These are phyloP conservation scores for Monochamus saltuarius DNA, from an alignment of 1,140 invertebrate genomes.

Conservation along the genomic window DNA sequence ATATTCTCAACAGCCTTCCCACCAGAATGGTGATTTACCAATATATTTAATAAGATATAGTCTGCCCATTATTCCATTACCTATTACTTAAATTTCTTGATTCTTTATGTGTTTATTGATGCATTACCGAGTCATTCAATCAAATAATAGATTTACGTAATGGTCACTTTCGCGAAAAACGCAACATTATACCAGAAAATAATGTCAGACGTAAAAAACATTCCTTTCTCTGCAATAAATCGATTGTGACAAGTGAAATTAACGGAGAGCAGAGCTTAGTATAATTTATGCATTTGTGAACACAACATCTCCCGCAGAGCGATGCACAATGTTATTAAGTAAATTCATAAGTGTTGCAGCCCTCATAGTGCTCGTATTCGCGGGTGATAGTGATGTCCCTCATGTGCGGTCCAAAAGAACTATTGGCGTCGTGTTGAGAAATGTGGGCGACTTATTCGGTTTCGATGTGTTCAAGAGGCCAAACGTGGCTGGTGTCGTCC, in stretches of 20 bases:
- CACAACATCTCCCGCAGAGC: background rate
- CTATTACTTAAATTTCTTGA: constrained; percentile 5
- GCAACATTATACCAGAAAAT: constrained; percentile 14
- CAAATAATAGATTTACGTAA: constrained; percentile 22
- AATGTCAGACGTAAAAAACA: constrained; percentile 15
- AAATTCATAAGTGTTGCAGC: constrained; percentile 1
- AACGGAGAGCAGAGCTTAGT: constrained; percentile 9
- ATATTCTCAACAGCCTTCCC: too few relatives aligned
- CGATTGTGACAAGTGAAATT: constrained; percentile 19
- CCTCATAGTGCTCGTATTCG: constrained; percentile 1
- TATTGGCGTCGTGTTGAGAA: constrained; percentile 14
- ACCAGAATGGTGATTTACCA: constrained; percentile 11
- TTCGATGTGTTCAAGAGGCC: constrained; percentile 21
- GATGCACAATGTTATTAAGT: constrained; percentile 15
- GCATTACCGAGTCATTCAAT: constrained; percentile 19
- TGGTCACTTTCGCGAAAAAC: constrained; percentile 20
- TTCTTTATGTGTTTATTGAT: background rate
- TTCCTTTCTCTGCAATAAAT: constrained; percentile 20
- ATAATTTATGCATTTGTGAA: constrained; percentile 12
- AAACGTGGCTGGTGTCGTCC: background rate
- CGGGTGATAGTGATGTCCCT: constrained; percentile 1
- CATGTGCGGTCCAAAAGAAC: constrained; percentile 5
- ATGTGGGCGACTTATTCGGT: constrained; percentile 18
- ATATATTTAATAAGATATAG: constrained; percentile 13
- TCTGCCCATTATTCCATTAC: constrained; percentile 9